Evolutionary conservation across 2,888 invertebrate species (phyloP), one percentile per base, ranked within the genome.

Genomic region (Chrysina gloriosa): DNA sequence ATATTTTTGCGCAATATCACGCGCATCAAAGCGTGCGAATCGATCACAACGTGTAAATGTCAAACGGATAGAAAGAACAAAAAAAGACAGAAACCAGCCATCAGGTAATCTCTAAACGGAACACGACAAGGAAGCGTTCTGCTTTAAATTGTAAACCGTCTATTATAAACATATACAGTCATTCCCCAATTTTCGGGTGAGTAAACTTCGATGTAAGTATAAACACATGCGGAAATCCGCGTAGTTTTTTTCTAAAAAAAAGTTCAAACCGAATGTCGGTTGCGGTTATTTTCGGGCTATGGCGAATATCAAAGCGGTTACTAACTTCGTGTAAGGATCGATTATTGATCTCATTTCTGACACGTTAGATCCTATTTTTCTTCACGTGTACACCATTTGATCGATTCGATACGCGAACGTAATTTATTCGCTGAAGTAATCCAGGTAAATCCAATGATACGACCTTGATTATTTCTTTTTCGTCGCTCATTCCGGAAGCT

Each of bases 381-480:
- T 5, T 45, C 5, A 1, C 9, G 45, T 16, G n/a, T 7, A 31
- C 31, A n/a, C n/a, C n/a, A 29, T 5, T 52, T 6, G 16, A 34
- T 52, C 29, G 21, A 52, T 52, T 14, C 16, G 42, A 42, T 4
- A 16, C 5, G 42, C 19, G 19, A 9, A 42, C 16, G 5, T 39
- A 39, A 14, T 42, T 11, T 19, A 42, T 6, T 23, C 3, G 14
- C 16, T 29, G 29, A 27, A 50, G 14, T 39, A 58, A 27, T 19
- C 14, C n/a, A 9, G 58, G 58, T 27, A 61, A 61, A 45, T 61
- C 58, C 58, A 42, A 29, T 42, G n/a, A 16, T 27, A 27, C 19
- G 42, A 9, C 58, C 58, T 42, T 61, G 58, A 61, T 29, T 42
- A 16, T 16, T 31, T 42, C n/a, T n/a, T 61, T 39, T 61, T 29